Conservation (phyloP, 2,797 vertebrate species). For the Petrocephalus schoutedeni region DNA sequence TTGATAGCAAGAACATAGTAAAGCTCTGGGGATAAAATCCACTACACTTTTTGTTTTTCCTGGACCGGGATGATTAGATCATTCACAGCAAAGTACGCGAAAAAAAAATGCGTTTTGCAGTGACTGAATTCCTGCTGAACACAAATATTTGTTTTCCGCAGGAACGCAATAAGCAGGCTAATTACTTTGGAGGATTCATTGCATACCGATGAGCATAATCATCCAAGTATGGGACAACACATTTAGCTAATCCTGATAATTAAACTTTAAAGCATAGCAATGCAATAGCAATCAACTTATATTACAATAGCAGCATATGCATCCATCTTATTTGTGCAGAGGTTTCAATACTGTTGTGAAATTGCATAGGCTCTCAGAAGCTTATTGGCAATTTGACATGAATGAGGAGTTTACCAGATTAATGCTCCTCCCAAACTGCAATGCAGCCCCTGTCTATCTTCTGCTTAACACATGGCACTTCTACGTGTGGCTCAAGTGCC, state of each 20-base stretch:
- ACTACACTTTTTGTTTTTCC: neutral
- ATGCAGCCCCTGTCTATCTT: neutral
- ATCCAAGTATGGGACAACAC: neutral
- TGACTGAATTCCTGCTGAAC: neutral
- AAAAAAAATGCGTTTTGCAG: neutral
- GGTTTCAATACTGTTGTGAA: neutral
- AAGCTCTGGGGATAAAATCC: neutral
- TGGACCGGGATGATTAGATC: neutral
- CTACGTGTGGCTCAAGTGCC: neutral
- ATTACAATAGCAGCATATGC: neutral
- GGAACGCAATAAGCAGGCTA: constrained; percentile 9
- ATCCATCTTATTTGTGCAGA: neutral
- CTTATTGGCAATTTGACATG: neutral
- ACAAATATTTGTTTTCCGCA: neutral
- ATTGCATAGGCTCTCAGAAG: neutral
- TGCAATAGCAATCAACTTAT: neutral
- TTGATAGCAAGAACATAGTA: constrained; percentile 9
- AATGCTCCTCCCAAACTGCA: neutral
- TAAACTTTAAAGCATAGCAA: constrained; percentile 8
- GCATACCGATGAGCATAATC: neutral
- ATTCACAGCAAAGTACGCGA: neutral
- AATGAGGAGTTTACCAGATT: neutral
- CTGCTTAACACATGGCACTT: neutral
- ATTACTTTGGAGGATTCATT: constrained; percentile 11
- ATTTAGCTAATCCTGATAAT: constrained; percentile 9